Base-by-base conservation (phyloP, 1,140 invertebrate genomes). In the Solen grandis region DNA sequence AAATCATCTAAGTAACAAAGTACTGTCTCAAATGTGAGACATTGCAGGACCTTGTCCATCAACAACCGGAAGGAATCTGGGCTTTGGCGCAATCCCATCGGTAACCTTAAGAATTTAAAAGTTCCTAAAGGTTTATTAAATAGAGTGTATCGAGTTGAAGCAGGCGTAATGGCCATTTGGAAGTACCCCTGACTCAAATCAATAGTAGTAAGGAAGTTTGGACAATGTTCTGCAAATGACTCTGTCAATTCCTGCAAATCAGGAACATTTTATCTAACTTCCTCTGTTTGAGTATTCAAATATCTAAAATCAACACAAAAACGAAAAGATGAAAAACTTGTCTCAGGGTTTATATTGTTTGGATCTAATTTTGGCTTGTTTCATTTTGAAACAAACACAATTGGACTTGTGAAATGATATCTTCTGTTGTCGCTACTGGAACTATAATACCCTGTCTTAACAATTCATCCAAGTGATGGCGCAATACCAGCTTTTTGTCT, bases 71-170 rank as follows among this genome's bases (percentile, higher is more conserved):
- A n/a, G n/a, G n/a, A n/a, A n/a, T n/a, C n/a, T n/a, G n/a, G n/a
- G n/a, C n/a, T n/a, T n/a, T n/a, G n/a, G n/a, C n/a, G n/a, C n/a
- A n/a, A n/a, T n/a, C n/a, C n/a, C n/a, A n/a, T n/a, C n/a, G n/a
- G n/a, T n/a, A n/a, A n/a, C n/a, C n/a, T n/a, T 16, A 68, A 59
- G 62, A 83, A 79, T 70, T 75, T 74, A 33, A 62, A 75, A 31
- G 75, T 83, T 22, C 82, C 75, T 63, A 74, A 83, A 74, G 63
- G 79, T 0, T 69, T 83, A 68, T 78, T 82, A 54, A 78, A 77
- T n/a, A n/a, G 0, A 22, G 57, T 78, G 22, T 73, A 78, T 22
- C 73, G 70, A 16, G 25, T 46, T 19, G 74, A 69, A 25, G 77
- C 74, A 0, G 4, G 0, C 16, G 78, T 14, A 55, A 82, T 72